Evolutionary conservation across 2,888 invertebrate genomes (phyloP).

Genomic region (Matsumyia berberina): DNA sequence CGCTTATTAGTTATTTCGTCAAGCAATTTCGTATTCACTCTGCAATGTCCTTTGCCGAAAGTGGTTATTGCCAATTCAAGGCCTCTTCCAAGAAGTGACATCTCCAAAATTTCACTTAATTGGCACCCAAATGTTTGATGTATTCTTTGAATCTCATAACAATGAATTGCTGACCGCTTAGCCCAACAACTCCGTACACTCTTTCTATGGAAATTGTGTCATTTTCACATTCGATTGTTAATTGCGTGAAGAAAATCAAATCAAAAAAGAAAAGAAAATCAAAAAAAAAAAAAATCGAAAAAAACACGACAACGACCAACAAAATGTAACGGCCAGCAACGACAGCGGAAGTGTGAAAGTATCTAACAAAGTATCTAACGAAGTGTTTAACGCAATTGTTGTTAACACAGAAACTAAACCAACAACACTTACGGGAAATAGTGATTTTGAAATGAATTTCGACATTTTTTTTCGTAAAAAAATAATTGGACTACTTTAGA

Average conservation of each 20-base stretch:
- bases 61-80: constrained; percentile 29
- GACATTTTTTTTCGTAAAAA: constrained; percentile 53
- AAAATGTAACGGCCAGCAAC: constrained; percentile 12
- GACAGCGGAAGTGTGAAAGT: constrained; percentile 70
- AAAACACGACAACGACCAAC: not conserved
- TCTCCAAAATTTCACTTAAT: not conserved
- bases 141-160: constrained; percentile 16
- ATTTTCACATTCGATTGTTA: constrained; percentile 71
- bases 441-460: constrained; percentile 55
- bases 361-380: constrained; percentile 19
- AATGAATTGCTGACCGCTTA: constrained; percentile 39
- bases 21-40: constrained; percentile 19
- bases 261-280: constrained; percentile 54
- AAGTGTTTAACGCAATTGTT: constrained; percentile 14
- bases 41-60: constrained; percentile 18
- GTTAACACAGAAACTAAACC: not conserved
- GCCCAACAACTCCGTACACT: constrained; percentile 33
- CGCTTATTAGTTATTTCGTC: constrained; percentile 36
- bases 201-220: constrained; percentile 65
- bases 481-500: constrained; percentile 4
- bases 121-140: not conserved
- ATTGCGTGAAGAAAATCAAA: constrained; percentile 67
- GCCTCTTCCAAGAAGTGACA: constrained; percentile 16
- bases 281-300: too few relatives aligned
- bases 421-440: constrained; percentile 68